Conservation (phyloP, 2,113 vertebrate genomes). For the Rhombomys opimus region DNA sequence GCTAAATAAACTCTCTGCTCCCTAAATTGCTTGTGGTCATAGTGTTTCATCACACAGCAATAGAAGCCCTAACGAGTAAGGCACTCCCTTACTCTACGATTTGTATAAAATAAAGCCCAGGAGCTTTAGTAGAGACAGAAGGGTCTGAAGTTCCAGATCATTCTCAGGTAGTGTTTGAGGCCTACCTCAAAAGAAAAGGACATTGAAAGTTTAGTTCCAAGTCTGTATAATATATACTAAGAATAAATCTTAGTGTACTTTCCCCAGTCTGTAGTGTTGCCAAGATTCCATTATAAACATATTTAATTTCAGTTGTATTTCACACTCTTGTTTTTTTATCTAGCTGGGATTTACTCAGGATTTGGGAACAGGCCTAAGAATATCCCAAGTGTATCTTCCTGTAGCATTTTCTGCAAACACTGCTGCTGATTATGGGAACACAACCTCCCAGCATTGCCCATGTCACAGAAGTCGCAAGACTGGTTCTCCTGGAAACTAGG, state of each 20-base stretch:
- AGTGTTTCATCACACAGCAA: background rate
- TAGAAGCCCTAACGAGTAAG: background rate
- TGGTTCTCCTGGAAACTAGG: conserved; percentile 42
- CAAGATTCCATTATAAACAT: background rate
- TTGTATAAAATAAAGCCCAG: background rate
- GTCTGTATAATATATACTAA: background rate
- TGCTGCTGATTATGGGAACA: background rate
- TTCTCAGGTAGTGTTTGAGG: background rate
- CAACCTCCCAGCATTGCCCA: background rate
- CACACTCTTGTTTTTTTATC: background rate
- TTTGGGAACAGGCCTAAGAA: conserved; percentile 30
- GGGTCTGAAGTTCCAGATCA: background rate
- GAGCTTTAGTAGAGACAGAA: background rate
- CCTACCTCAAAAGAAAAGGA: background rate
- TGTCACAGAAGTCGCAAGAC: conserved; percentile 50
- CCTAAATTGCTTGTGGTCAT: background rate
- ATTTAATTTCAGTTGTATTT: conserved; percentile 10
- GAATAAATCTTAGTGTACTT: background rate
- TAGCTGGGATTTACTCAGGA: conserved; percentile 21
- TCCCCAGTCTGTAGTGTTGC: background rate
- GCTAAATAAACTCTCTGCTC: background rate
- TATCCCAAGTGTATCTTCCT: conserved; percentile 39
- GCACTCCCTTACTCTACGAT: background rate
- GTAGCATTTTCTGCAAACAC: conserved; percentile 3
- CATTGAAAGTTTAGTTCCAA: conserved; percentile 37